Conservation (phyloP, 2,797 vertebrate genomes). For the Pseudochirops cupreus region DNA sequence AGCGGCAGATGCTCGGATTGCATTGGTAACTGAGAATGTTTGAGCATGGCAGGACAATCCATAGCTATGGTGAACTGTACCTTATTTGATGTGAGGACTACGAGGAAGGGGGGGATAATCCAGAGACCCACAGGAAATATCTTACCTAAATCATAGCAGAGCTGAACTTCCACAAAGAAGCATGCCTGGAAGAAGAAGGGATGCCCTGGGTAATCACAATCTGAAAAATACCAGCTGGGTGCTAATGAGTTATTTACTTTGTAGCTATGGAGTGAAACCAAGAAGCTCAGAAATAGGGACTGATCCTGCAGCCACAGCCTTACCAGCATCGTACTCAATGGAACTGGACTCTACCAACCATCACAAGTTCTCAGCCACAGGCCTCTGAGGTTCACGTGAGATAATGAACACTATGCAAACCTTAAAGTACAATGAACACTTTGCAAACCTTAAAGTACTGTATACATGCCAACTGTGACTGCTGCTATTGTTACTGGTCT, state of each 20-base stretch:
- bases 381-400: neutral
- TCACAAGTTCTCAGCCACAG: neutral
- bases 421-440: neutral
- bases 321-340: neutral
- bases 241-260: neutral
- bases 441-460: neutral
- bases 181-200: neutral
- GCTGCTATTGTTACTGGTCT: neutral
- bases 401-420: neutral
- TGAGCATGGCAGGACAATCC: neutral
- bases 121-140: neutral
- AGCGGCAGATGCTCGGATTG: neutral
- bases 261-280: neutral
- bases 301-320: neutral
- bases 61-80: neutral
- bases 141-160: neutral
- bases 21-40: neutral
- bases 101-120: neutral
- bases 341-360: neutral
- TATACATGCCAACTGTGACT: neutral
- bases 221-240: neutral
- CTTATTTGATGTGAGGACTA: neutral
- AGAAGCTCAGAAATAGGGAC: neutral
- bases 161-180: neutral
- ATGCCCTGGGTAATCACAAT: neutral